A percentile compares a stretch with the other conserved stretches of the same genome.
These are phyloP conservation scores for Tragelaphus imberbis DNA, from an alignment of 2,113 vertebrate species.

Conservation along the genomic window DNA sequence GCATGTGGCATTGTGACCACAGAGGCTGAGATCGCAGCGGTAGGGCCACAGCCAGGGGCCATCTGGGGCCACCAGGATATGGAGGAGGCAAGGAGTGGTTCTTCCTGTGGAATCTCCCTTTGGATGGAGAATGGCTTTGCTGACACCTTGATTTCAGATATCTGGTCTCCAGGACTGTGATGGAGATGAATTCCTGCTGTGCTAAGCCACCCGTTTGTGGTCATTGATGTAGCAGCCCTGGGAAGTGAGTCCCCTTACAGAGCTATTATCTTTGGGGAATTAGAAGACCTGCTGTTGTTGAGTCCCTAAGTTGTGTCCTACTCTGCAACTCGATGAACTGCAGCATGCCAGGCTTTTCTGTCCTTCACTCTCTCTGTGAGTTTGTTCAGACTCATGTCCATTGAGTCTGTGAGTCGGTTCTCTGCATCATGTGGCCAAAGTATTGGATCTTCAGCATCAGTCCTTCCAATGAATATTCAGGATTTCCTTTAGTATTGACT, in stretches of 20 bases:
- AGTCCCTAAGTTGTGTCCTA: background rate
- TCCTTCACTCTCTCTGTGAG: background rate
- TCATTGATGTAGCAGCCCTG: background rate
- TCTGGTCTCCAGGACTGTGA: background rate
- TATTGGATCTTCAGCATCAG: background rate
- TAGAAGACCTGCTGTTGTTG: background rate
- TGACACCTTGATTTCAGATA: background rate
- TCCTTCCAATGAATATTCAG: background rate
- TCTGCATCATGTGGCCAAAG: background rate
- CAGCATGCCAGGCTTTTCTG: background rate
- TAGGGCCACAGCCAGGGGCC: background rate
- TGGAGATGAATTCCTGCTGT: background rate
- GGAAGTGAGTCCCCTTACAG: background rate
- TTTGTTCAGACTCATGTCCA: background rate
- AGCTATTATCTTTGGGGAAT: background rate
- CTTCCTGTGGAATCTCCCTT: background rate
- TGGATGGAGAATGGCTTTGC: background rate
- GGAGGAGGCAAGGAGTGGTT: background rate
- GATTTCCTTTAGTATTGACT: background rate
- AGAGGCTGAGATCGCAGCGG: background rate
- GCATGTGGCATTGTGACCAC: background rate
- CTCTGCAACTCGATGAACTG: fast-evolving
- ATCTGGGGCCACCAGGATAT: background rate
- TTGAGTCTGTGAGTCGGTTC: background rate
- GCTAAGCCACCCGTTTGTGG: background rate